Conservation (phyloP, 2,888 invertebrate species). For the Netelia inedita region DNA sequence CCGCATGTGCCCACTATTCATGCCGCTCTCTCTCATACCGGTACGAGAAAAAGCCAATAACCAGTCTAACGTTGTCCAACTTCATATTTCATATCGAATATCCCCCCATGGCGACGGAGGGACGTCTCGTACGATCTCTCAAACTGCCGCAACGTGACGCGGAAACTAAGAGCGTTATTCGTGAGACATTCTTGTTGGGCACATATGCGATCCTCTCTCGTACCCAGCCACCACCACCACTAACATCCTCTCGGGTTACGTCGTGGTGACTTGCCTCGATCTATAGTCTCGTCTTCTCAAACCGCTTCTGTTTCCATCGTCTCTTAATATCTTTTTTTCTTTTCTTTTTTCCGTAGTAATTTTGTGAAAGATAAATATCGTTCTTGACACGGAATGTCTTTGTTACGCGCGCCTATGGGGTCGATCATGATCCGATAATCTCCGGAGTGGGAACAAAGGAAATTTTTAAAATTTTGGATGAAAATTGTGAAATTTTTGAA, state of each 20-base stretch:
- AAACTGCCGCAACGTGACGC: constrained; percentile 79
- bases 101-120: constrained; percentile 58
- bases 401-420: too few relatives aligned
- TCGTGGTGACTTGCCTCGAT: constrained; percentile 34
- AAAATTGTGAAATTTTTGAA: too few relatives aligned
- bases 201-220: constrained; percentile 31
- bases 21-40: constrained; percentile 24
- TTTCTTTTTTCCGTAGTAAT: background rate
- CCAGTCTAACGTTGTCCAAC: constrained; percentile 71
- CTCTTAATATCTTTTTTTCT: background rate
- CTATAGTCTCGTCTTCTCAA: background rate
- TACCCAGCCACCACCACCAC: background rate
- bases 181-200: constrained; percentile 57
- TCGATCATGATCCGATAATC: too few relatives aligned
- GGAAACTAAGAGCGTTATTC: constrained; percentile 74
- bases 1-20: constrained; percentile 58
- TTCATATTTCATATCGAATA: constrained; percentile 77
- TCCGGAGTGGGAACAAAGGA: too few relatives aligned
- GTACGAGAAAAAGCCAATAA: constrained; percentile 71
- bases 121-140: constrained; percentile 74
- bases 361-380: too few relatives aligned
- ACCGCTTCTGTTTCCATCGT: constrained; percentile 20
- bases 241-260: constrained; percentile 13
- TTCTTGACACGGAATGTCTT: too few relatives aligned
- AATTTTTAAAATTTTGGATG: too few relatives aligned